Conservation (phyloP, 1,140 invertebrate species). For the Grapholita molesta region DNA sequence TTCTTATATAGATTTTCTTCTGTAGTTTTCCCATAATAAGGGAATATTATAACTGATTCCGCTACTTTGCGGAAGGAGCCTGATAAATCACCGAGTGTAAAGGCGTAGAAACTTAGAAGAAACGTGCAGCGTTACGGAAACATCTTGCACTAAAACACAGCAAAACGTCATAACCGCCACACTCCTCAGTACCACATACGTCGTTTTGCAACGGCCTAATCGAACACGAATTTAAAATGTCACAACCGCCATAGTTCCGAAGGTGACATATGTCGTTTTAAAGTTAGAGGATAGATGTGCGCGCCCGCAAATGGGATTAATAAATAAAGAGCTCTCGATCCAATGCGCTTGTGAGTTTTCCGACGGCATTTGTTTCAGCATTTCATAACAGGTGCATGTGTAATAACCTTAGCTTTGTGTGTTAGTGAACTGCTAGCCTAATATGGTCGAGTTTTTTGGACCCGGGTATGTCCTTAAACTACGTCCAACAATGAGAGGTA, state of each 20-base stretch:
- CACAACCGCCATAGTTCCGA: not conserved
- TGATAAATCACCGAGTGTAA: not conserved
- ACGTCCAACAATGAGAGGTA: too few species aligned
- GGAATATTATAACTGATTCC: not conserved
- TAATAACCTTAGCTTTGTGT: not conserved
- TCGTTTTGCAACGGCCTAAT: not conserved
- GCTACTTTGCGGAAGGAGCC: not conserved
- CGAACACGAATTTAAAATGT: not conserved
- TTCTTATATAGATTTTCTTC: too few species aligned
- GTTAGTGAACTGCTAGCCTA: too few species aligned
- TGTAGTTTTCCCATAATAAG: too few species aligned
- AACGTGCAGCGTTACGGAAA: not conserved
- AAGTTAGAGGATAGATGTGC: not conserved
- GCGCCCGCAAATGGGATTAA: not conserved
- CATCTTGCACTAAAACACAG: not conserved
- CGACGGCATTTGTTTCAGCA: not conserved
- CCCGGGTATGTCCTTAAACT: too few species aligned
- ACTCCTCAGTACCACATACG: not conserved
- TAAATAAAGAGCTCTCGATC: slow-evolving; percentile 2
- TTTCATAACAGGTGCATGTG: not conserved
- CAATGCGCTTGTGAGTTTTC: not conserved
- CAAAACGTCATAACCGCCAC: not conserved
- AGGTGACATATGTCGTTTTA: not conserved
- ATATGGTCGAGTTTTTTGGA: too few species aligned
- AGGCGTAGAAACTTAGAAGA: not conserved